A percentile compares a stretch with the other conserved stretches of the same genome.
Conservation (phyloP, 2,888 invertebrate species). For the Drosophila cyrtoloma region DNA sequence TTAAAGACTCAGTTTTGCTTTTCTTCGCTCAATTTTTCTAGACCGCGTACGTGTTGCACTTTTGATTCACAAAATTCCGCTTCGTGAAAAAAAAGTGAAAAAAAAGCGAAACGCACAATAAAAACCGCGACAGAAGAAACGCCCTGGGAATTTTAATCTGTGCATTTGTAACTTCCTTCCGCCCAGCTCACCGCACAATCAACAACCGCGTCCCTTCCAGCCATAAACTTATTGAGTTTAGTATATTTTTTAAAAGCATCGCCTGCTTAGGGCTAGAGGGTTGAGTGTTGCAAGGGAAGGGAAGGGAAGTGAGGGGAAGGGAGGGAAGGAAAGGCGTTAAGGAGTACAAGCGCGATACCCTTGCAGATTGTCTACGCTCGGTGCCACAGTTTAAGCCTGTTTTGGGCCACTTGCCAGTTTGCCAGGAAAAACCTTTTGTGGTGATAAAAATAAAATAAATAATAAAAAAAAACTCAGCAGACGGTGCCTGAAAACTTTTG, state of each 20-base stretch:
- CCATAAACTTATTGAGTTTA: conserved; percentile 70
- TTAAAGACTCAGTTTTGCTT: conserved; percentile 16
- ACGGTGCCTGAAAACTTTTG: conserved; percentile 66
- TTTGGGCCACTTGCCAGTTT: conserved; percentile 40
- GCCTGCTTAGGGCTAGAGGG: conserved; percentile 34
- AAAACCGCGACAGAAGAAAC: conserved; percentile 51
- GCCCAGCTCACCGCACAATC: conserved; percentile 45
- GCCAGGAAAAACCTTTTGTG: conserved; percentile 56
- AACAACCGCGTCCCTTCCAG: conserved; percentile 31
- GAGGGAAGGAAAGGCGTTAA: conserved; percentile 1
- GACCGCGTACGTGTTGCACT: conserved; percentile 61
- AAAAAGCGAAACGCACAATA: conserved; percentile 38
- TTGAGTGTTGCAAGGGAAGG: conserved; percentile 15
- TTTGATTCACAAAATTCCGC: conserved; percentile 46
- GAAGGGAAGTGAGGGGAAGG: background rate
- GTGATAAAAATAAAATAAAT: conserved; percentile 16
- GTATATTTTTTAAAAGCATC: conserved; percentile 63
- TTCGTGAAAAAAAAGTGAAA: conserved; percentile 11
- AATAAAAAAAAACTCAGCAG: conserved; percentile 60
- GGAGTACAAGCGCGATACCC: conserved; percentile 29
- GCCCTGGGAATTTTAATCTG: conserved; percentile 65
- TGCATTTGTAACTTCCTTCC: conserved; percentile 76
- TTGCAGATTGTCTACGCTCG: conserved; percentile 48
- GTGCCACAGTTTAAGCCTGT: conserved; percentile 26
- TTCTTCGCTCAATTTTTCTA: conserved; percentile 22